A percentile compares a stretch with the other conserved stretches of the same genome.
These are phyloP conservation scores for Achlya flavicornis DNA, from an alignment of 2,888 invertebrate species.

Conservation along the genomic window DNA sequence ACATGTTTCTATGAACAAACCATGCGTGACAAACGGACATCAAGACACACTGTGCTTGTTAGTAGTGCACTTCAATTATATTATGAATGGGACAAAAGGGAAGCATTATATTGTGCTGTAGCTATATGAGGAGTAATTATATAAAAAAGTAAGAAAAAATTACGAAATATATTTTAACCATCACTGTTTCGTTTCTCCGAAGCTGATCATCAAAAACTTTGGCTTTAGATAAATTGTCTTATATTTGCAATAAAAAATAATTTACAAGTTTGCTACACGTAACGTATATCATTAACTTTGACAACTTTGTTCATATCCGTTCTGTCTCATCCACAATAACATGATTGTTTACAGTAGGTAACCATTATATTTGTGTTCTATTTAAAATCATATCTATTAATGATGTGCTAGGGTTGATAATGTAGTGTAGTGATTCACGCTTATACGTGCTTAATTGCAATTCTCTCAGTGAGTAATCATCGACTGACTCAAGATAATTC, in stretches of 20 bases:
- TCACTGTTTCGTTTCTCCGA: too few relatives aligned
- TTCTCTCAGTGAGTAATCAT: constrained; percentile 28
- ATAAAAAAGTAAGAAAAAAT: too few relatives aligned
- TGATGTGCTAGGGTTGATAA: constrained; percentile 8
- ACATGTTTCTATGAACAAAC: constrained; percentile 75
- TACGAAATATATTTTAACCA: too few relatives aligned
- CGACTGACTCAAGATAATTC: constrained; percentile 50
- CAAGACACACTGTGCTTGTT: constrained; percentile 60
- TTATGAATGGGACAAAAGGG: constrained; percentile 29
- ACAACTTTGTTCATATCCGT: background rate
- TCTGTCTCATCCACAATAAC: constrained; percentile 5
- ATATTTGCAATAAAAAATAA: constrained; percentile 3
- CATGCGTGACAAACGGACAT: constrained; percentile 66
- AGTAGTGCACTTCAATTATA: constrained; percentile 35
- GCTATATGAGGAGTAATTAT: too few relatives aligned
- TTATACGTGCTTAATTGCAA: constrained; percentile 26
- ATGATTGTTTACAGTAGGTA: background rate
- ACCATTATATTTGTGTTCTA: background rate
- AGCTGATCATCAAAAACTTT: too few relatives aligned
- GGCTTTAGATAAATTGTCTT: too few relatives aligned
- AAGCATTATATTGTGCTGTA: too few relatives aligned
- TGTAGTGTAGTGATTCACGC: constrained; percentile 29
- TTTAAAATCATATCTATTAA: background rate
- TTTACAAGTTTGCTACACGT: background rate
- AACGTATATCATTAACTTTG: background rate